phyloP scores from a whole-genome alignment of 1,140 invertebrate species.

The Theocolax elegans region DNA sequence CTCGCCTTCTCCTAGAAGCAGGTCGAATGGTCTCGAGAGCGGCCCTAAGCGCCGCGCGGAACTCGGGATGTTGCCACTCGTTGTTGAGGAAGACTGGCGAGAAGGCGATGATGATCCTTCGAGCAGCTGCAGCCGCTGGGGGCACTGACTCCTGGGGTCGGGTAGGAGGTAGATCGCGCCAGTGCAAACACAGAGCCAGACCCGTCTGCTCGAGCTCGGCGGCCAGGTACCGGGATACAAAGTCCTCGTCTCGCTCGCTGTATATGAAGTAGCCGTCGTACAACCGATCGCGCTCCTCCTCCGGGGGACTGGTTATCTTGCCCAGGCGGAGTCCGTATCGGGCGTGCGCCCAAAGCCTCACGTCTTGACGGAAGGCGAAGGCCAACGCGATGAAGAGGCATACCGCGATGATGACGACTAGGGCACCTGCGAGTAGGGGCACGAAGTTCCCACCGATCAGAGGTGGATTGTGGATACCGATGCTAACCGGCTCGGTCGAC shows the following conservation, averaged over 20 bases:
- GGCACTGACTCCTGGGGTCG: slow-evolving; percentile 80
- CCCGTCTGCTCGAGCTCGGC: slow-evolving; percentile 82
- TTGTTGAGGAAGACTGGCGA: slow-evolving; percentile 79
- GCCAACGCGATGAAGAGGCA: slow-evolving; percentile 76
- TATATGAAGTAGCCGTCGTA: slow-evolving; percentile 91
- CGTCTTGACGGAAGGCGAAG: slow-evolving; percentile 81
- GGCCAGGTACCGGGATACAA: slow-evolving; percentile 81
- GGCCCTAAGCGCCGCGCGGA: slow-evolving; percentile 77
- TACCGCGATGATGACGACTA: slow-evolving; percentile 78
- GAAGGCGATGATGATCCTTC: slow-evolving; percentile 78
- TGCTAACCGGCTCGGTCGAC: slow-evolving; percentile 54
- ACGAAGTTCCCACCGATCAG: slow-evolving; percentile 73
- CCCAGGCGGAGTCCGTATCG: slow-evolving; percentile 80
- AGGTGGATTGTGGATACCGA: slow-evolving; percentile 56
- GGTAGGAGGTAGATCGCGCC: slow-evolving; percentile 78
- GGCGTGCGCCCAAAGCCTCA: slow-evolving; percentile 79
- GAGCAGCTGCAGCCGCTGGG: slow-evolving; percentile 80
- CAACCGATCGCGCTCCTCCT: slow-evolving; percentile 77
- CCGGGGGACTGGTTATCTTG: slow-evolving; percentile 67
- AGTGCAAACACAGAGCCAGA: slow-evolving; percentile 79
- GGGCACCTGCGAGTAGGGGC: slow-evolving; percentile 77
- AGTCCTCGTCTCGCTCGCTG: slow-evolving; percentile 85
- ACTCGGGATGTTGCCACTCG: slow-evolving; percentile 80
- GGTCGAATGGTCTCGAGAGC: slow-evolving; percentile 77
- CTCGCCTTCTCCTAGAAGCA: slow-evolving; percentile 76